Conservation (phyloP, 2,797 vertebrate species). For the Danio choprae region DNA sequence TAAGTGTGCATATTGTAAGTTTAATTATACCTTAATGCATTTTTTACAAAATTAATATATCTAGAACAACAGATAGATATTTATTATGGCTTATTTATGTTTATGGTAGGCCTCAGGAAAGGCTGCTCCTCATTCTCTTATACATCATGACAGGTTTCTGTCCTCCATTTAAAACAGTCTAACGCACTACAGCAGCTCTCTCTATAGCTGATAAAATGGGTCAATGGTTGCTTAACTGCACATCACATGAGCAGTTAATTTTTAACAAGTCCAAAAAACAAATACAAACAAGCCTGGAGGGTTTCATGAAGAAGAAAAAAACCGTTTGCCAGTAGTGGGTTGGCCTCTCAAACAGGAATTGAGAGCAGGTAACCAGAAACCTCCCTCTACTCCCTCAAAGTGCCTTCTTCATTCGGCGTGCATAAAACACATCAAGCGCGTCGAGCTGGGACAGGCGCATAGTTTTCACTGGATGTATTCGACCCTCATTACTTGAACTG, state of each 20-base stretch:
- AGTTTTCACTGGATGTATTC: conserved; percentile 6
- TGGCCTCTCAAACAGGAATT: conserved; percentile 52
- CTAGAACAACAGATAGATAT: too few species aligned
- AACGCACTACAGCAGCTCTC: not conserved
- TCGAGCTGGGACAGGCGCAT: not conserved
- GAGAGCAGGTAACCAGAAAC: conserved; percentile 52
- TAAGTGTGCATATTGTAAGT: too few species aligned
- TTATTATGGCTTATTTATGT: too few species aligned
- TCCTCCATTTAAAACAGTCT: not conserved
- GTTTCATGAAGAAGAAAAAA: conserved; percentile 8
- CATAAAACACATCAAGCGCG: not conserved
- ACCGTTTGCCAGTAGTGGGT: conserved; percentile 23
- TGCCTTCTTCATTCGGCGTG: not conserved
- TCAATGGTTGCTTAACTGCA: conserved; percentile 23
- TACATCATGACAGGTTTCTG: not conserved
- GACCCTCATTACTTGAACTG: not conserved
- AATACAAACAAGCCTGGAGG: not conserved
- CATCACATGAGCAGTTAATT: conserved; percentile 29
- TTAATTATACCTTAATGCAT: too few species aligned
- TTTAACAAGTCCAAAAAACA: conserved; percentile 22
- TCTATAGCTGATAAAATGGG: not conserved
- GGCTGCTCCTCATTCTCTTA: not conserved
- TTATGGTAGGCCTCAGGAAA: too few species aligned
- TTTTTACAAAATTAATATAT: too few species aligned
- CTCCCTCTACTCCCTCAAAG: not conserved